Percentiles rank a stretch among this genome's conserved stretches.
Evolutionary conservation across 1,140 invertebrate species (phyloP).

Genomic region (Anagrus nilaparvatae): DNA sequence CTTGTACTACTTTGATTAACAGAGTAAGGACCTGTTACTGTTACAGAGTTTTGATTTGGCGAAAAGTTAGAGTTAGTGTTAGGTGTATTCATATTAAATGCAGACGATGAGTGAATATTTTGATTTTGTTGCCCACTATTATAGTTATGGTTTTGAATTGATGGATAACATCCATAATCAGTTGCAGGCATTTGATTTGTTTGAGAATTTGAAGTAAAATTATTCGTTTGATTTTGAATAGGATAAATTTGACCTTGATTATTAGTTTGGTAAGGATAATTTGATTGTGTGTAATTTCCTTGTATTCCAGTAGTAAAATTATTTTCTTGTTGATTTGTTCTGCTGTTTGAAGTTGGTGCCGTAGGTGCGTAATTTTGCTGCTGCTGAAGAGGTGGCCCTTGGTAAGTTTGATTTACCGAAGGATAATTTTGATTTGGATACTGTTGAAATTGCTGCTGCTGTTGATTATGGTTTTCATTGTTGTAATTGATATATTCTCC

Average conservation of each 20-base stretch:
- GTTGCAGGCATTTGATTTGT: conserved; percentile 24
- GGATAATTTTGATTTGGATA: not conserved
- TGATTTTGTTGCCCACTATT: conserved; percentile 20
- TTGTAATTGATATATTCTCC: conserved; percentile 33
- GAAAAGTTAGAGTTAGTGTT: too few relatives aligned
- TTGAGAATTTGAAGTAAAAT: conserved; percentile 28
- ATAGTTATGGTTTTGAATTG: conserved; percentile 28
- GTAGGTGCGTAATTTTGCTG: conserved; percentile 1
- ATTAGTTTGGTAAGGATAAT: conserved; percentile 31
- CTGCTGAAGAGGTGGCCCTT: not conserved
- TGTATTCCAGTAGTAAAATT: conserved; percentile 15
- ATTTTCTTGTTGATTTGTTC: conserved; percentile 25
- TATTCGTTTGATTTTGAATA: conserved; percentile 13
- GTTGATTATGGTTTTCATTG: conserved; percentile 28
- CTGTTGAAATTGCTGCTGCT: conserved; percentile 23
- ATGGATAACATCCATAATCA: conserved; percentile 30
- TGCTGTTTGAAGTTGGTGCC: conserved; percentile 22
- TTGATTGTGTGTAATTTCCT: conserved; percentile 27
- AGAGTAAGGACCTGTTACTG: too few relatives aligned
- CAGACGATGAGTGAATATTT: not conserved
- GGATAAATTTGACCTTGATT: conserved; percentile 31
- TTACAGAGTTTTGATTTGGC: too few relatives aligned
- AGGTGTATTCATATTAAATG: too few relatives aligned
- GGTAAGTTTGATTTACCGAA: conserved; percentile 4
- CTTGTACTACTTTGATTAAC: conserved; percentile 8